Base-by-base conservation (phyloP, 2,888 invertebrate species). In the Andrena fulva region DNA sequence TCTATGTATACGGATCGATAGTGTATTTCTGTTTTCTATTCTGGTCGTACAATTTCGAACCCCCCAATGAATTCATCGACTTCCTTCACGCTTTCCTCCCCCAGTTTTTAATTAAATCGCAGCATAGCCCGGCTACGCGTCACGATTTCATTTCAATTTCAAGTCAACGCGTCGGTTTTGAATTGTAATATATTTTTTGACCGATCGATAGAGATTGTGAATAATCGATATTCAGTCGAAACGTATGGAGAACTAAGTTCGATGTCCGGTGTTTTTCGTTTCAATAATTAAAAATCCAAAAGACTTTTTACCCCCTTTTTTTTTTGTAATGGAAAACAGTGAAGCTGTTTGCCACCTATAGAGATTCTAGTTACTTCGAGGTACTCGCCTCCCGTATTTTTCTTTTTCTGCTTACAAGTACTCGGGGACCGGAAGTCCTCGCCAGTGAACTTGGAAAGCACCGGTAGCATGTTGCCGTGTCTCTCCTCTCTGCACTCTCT, bases 391-490 rank as follows among this genome's bases (percentile, higher is more conserved):
- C 31, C 64, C 82, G 71, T 77, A 71, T 84, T 75, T 66, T 50
- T 73, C 12, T 77, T 48, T 71, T 72, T 72, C 70, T 70, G 75
- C 77, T 76, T 73, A 52, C 77, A 74, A 85, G 78, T 35, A 35
- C 70, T 79, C 71, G 63, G 78, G 60, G 70, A 70, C 80, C 84
- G 85, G 83, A 85, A 87, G 76, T 85, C 71, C 64, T 82, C 67
- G 86, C 20, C 85, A 85, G 79, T 54, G 82, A 83, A 82, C 82
- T 82, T 82, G 85, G 77, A 82, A 86, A 87, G 87, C 84, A 82
- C 80, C 82, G 85, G 84, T 89, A 86, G 90, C 90, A 90, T 90
- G 90, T 87, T 85, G 84, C 80, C 89, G 74, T 81, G 78, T 79
- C 73, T 82, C 67, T 87, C 82, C 84, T 90, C 79, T 87, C 78